phyloP scores from a whole-genome alignment of 1,140 invertebrate species.

The Solenopsis invicta region DNA sequence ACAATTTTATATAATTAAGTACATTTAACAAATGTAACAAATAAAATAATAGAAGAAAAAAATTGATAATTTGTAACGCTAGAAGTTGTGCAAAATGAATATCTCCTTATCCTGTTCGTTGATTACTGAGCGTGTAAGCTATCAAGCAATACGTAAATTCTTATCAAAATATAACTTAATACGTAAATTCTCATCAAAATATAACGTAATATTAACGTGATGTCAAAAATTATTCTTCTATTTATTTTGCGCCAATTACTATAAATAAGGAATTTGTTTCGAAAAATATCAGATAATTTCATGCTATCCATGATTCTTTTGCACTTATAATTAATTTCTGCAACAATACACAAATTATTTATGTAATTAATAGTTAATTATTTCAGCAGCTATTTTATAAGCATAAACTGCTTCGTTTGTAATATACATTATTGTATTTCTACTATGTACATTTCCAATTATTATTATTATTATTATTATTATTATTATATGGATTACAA shows the following conservation, averaged over 20 bases:
- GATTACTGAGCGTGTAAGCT: neutral
- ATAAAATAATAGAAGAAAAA: slow-evolving; percentile 14
- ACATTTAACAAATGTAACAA: slow-evolving; percentile 45
- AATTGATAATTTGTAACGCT: slow-evolving; percentile 30
- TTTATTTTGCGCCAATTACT: neutral
- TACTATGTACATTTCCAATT: slow-evolving; percentile 62
- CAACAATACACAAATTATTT: slow-evolving; percentile 21
- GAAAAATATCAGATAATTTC: neutral
- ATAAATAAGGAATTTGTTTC: neutral
- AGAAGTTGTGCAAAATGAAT: slow-evolving; percentile 18
- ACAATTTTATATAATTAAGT: slow-evolving; percentile 12
- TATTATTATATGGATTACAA: slow-evolving; percentile 42
- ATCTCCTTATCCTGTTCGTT: neutral
- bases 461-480: slow-evolving; percentile 47
- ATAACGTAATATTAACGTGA: slow-evolving; percentile 9
- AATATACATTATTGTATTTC: slow-evolving; percentile 63
- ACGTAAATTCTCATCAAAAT: slow-evolving; percentile 10
- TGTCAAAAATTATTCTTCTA: neutral
- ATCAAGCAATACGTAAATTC: too few relatives aligned
- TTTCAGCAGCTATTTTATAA: neutral
- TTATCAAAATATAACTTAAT: neutral
- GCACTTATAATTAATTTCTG: slow-evolving; percentile 18
- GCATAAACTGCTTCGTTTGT: neutral
- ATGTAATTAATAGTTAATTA: slow-evolving; percentile 20
- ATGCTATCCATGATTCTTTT: neutral